Evolutionary conservation across 2,888 invertebrate species (phyloP).

Genomic region (Volucella bombylans): DNA sequence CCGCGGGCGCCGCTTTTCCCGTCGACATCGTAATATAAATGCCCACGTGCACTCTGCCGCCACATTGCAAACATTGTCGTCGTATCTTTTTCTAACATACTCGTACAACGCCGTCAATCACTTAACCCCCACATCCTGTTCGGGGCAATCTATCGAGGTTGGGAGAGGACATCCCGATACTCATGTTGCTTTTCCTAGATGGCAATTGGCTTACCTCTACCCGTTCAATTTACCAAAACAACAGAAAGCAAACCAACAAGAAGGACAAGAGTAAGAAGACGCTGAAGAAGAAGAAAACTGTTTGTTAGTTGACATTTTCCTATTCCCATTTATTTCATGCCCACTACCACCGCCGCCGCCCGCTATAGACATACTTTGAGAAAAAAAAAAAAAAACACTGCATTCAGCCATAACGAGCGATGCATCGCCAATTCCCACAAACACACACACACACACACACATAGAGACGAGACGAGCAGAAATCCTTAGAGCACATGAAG

Average conservation of each 20-base stretch:
- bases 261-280: neutral
- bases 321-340: constrained; percentile 62
- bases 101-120: constrained; percentile 50
- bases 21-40: neutral
- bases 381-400: neutral
- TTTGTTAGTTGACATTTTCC: constrained; percentile 68
- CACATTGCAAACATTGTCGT: constrained; percentile 22
- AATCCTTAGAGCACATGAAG: constrained; percentile 37
- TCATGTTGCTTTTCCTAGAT: constrained; percentile 22
- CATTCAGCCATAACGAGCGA: constrained; percentile 12
- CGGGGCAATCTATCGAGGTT: constrained; percentile 2
- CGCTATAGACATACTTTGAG: neutral
- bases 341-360: constrained; percentile 30
- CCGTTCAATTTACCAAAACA: constrained; percentile 37
- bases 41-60: constrained; percentile 44
- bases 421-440: constrained; percentile 54
- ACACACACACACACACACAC: neutral
- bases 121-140: constrained; percentile 43
- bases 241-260: constrained; percentile 1
- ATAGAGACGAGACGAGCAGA: neutral
- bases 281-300: neutral
- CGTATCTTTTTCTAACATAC: constrained; percentile 19
- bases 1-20: too few relatives aligned
- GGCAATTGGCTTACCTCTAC: constrained; percentile 44
- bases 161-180: constrained; percentile 14